A percentile compares a stretch with the other conserved stretches of the same genome.
Evolutionary conservation across 2,888 invertebrate species (phyloP).

Genomic region (Anorthoa munda): DNA sequence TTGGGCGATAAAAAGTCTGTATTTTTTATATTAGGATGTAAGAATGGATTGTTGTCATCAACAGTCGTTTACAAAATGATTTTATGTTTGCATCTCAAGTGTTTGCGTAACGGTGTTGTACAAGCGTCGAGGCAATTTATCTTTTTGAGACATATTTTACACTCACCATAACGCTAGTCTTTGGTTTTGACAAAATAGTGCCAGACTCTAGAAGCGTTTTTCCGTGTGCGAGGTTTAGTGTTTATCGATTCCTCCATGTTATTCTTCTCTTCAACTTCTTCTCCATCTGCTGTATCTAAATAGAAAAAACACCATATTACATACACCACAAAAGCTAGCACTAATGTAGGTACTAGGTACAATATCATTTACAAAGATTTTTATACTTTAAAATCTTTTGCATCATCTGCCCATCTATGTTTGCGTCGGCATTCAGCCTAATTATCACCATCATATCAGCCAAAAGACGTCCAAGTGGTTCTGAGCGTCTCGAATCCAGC

Average conservation of each 20-base stretch:
- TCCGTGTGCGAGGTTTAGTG: neutral
- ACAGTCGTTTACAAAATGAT: neutral
- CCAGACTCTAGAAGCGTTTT: slow-evolving; percentile 33
- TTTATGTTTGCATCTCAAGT: slow-evolving; percentile 22
- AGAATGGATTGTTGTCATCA: no score
- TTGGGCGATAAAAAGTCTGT: no score
- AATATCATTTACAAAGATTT: no score
- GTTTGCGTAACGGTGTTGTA: slow-evolving; percentile 31
- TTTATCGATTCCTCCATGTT: no score
- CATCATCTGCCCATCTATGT: neutral
- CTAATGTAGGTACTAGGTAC: neutral
- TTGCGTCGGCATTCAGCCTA: no score
- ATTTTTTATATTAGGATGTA: no score
- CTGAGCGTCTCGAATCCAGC: no score
- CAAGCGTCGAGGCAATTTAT: slow-evolving; percentile 15
- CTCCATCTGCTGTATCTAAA: slow-evolving; percentile 8
- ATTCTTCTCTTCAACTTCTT: neutral
- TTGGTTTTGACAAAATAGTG: slow-evolving; percentile 35
- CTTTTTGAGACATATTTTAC: no score
- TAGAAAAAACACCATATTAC: neutral
- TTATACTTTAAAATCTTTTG: neutral
- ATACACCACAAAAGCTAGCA: neutral
- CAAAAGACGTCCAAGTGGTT: no score
- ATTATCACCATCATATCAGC: no score
- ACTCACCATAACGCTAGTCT: neutral